These are phyloP conservation scores for Acromyrmex charruanus DNA, from an alignment of 1,140 invertebrate genomes.

Conservation along the genomic window DNA sequence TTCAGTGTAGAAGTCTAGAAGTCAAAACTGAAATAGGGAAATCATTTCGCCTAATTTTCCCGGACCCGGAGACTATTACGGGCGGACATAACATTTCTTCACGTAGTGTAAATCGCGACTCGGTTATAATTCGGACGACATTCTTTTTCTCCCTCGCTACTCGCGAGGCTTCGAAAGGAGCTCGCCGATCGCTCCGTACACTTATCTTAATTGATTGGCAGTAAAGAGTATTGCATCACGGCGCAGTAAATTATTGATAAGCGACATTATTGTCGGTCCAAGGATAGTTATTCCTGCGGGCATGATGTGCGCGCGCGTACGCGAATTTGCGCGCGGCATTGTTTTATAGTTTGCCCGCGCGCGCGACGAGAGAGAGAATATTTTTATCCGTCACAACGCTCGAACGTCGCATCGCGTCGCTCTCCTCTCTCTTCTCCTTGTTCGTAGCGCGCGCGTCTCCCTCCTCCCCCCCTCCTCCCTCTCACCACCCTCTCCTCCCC, in stretches of 20 bases:
- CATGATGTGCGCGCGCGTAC: not conserved
- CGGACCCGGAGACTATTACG: too few relatives aligned
- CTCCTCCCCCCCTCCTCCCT: not conserved
- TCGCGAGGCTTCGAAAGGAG: conserved; percentile 17
- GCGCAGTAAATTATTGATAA: conserved; percentile 70
- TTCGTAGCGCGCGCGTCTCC: not conserved
- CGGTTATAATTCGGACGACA: too few relatives aligned
- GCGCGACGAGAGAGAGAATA: conserved; percentile 44
- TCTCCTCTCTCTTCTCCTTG: not conserved
- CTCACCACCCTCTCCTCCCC: not conserved
- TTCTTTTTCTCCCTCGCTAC: not conserved
- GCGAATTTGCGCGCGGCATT: conserved; percentile 48
- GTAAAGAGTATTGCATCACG: conserved; percentile 59
- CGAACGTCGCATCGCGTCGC: conserved; percentile 28
- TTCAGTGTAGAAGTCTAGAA: not conserved
- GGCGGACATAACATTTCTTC: not conserved
- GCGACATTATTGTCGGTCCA: conserved; percentile 59
- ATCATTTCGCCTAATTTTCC: not conserved
- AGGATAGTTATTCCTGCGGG: conserved; percentile 66
- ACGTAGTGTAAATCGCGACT: not conserved
- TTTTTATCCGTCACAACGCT: conserved; percentile 51
- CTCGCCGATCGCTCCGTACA: conserved; percentile 39
- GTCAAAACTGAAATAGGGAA: not conserved
- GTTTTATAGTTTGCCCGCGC: conserved; percentile 53
- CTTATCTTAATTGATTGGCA: conserved; percentile 71